Evolutionary conservation across 2,113 vertebrate species (phyloP).

Genomic region (Chroicocephalus ridibundus): DNA sequence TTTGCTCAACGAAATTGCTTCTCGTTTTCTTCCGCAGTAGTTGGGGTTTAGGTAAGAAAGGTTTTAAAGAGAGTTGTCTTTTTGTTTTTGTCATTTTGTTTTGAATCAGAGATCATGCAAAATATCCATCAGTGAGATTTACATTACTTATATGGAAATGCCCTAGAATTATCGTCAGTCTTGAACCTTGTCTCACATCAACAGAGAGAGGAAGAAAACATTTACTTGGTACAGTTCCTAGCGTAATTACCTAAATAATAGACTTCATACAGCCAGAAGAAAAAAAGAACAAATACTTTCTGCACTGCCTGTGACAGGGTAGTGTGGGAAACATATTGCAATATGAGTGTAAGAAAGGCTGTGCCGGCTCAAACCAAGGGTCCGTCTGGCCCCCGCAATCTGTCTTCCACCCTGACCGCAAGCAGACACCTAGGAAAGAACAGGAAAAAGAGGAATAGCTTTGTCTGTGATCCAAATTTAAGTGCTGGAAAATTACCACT

Average conservation of each 20-base stretch:
- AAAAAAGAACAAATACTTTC: conserved; percentile 32
- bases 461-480: not conserved
- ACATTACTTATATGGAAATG: not conserved
- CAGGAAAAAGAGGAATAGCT: not conserved
- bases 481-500: not conserved
- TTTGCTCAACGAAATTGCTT: not conserved
- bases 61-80: not conserved
- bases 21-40: not conserved
- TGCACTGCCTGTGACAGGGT: not conserved
- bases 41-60: not conserved
- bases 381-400: not conserved
- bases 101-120: not conserved
- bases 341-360: not conserved
- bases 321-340: conserved; percentile 3
- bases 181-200: conserved; percentile 13
- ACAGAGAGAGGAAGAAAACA: not conserved
- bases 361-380: not conserved
- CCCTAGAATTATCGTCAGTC: conserved; percentile 2
- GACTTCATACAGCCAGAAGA: conserved; percentile 29
- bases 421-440: not conserved
- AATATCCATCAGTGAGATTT: conserved; percentile 5
- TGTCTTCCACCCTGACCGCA: not conserved
- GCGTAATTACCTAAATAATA: conserved; percentile 43
- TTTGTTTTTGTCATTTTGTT: not conserved
- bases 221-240: conserved; percentile 29